Conservation (phyloP, 2,797 vertebrate genomes). For the Schizopygopsis pylzovi region DNA sequence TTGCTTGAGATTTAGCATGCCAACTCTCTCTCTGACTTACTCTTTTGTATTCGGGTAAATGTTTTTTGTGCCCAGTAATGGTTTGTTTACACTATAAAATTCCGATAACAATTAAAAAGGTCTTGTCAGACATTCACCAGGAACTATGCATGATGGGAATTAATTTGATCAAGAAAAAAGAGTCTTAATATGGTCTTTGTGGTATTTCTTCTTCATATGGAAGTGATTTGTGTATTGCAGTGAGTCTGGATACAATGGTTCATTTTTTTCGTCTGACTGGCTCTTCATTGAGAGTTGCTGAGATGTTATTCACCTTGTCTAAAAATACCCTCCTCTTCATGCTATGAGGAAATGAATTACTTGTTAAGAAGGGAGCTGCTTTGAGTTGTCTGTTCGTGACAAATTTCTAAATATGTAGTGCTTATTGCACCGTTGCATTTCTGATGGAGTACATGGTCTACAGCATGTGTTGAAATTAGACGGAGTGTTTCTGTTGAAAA, state of each 20-base stretch:
- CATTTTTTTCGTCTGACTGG: slow-evolving; percentile 33
- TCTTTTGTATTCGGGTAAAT: not conserved
- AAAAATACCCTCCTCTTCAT: slow-evolving; percentile 46
- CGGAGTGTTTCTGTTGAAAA: slow-evolving; percentile 33
- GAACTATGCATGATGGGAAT: slow-evolving; percentile 36
- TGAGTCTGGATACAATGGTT: slow-evolving; percentile 38
- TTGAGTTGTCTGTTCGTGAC: slow-evolving; percentile 47
- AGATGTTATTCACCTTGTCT: slow-evolving; percentile 58
- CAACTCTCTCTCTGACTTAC: not conserved
- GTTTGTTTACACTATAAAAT: slow-evolving; percentile 35
- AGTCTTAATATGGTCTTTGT: slow-evolving; percentile 21
- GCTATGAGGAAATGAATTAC: slow-evolving; percentile 55
- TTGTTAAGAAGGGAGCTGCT: slow-evolving; percentile 45
- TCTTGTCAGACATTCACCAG: not conserved
- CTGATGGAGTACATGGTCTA: slow-evolving; percentile 21
- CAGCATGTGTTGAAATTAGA: slow-evolving; percentile 20
- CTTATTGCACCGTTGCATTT: slow-evolving; percentile 33
- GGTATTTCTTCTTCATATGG: slow-evolving; percentile 53
- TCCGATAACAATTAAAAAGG: slow-evolving; percentile 27
- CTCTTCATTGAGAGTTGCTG: slow-evolving; percentile 31
- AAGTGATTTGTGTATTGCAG: slow-evolving; percentile 52
- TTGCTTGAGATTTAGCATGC: not conserved
- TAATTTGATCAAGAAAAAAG: slow-evolving; percentile 23
- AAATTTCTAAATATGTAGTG: slow-evolving; percentile 37
- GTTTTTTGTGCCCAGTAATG: not conserved